Evolutionary conservation across 1,140 invertebrate species (phyloP), one percentile per base, ranked within the genome.

Genomic region (Batillaria attramentaria): DNA sequence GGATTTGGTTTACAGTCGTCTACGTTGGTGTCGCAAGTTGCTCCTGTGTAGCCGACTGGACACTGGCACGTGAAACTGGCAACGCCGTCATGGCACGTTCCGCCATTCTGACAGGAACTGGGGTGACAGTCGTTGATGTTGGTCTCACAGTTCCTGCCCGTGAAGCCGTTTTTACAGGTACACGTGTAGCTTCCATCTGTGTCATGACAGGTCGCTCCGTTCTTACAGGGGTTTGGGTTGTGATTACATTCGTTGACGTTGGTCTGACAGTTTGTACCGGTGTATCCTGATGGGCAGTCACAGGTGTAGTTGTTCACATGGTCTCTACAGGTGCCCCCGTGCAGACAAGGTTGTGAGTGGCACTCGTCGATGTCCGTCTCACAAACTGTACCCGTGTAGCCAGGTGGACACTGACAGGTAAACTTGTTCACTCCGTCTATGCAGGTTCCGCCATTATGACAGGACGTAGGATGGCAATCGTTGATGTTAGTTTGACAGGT

Each of bases 161-260:
- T 72, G 31, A 35, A 80, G 6, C 72, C 72, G 6, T 39, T 39
- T 8, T 13, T 57, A 54, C 72, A 74, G 16, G 8, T 46, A 43
- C 72, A 74, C 20, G 72, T 54, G 43, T 35, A 72, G 28, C 24
- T 24, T 28, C 50, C n/a, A n/a, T 31, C 16, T 10, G n/a, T 35
- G 33, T 66, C 28, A 13, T 28, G 8, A 28, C 62, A 66, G n/a
- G n/a, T 66, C n/a, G n/a, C n/a, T n/a, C 62, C 62, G 33, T 66
- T 66, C 8, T 66, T n/a, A 89, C 97, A 98, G 0, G 97, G 97
- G 89, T 96, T 94, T 43, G 95, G 96, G n/a, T n/a, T n/a, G 81
- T 95, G 94, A 50, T 50, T 8, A 91, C 97, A 98, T 89, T 98
- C 97, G 89, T 99, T 96, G 87, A 98, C 96, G n/a, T n/a, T n/a